phyloP scores from a whole-genome alignment of 2,888 invertebrate genomes.

The Odontocerum albicorne region DNA sequence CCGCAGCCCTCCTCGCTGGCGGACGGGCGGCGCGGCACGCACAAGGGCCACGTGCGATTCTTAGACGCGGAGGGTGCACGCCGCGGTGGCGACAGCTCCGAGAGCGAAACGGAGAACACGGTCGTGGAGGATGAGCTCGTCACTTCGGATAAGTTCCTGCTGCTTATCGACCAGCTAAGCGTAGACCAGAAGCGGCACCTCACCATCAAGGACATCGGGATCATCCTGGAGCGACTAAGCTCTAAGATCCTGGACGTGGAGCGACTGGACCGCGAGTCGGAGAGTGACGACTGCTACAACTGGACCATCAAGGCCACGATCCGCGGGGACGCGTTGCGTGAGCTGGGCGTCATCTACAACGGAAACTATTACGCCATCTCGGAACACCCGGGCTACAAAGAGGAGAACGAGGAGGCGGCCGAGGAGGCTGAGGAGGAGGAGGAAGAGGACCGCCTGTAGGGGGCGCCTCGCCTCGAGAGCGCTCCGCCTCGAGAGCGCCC shows the following conservation, averaged over 20 bases:
- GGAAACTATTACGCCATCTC: slow-evolving; percentile 94
- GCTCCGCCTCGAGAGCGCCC: slow-evolving; percentile 17
- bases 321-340: slow-evolving; percentile 85
- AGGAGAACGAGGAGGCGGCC: slow-evolving; percentile 82
- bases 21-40: slow-evolving; percentile 53
- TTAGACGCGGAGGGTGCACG: slow-evolving; percentile 72
- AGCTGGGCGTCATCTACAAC: slow-evolving; percentile 92
- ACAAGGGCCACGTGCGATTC: slow-evolving; percentile 82
- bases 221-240: slow-evolving; percentile 88
- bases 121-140: slow-evolving; percentile 89
- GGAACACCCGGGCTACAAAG: slow-evolving; percentile 92
- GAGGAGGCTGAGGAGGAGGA: slow-evolving; percentile 86
- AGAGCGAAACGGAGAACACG: slow-evolving; percentile 92
- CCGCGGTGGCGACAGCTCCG: slow-evolving; percentile 83
- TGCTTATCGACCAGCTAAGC: slow-evolving; percentile 90
- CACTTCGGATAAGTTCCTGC: slow-evolving; percentile 88
- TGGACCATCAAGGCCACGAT: slow-evolving; percentile 97
- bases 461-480: slow-evolving; percentile 38
- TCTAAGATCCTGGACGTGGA: slow-evolving; percentile 94
- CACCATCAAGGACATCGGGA: slow-evolving; percentile 93
- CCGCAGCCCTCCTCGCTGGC: slow-evolving; percentile 59
- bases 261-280: slow-evolving; percentile 86
- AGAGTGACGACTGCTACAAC: slow-evolving; percentile 92
- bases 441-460: slow-evolving; percentile 70
- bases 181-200: slow-evolving; percentile 90